phyloP scores from a whole-genome alignment of 2,797 vertebrate species.

The Martes flavigula region DNA sequence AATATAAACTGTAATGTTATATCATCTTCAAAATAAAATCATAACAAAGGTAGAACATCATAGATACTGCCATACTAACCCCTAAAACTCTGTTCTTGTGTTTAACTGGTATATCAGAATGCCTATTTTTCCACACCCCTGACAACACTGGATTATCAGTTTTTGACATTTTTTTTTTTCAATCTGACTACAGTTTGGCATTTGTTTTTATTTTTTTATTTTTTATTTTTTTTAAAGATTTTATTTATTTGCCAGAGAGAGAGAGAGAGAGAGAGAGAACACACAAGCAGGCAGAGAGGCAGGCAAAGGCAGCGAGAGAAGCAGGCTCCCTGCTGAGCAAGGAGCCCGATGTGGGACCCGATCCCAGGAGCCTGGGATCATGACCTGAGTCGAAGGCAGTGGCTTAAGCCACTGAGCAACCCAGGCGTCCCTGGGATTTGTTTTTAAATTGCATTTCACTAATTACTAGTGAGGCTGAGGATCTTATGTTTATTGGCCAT shows the following conservation, averaged over 20 bases:
- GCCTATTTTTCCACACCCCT: neutral
- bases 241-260: too few species aligned
- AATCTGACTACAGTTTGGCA: neutral
- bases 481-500: neutral
- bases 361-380: too few species aligned
- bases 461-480: neutral
- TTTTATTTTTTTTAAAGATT: too few species aligned
- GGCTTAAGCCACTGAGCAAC: too few species aligned
- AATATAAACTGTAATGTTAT: neutral
- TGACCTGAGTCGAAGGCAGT: too few species aligned
- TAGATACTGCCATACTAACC: neutral
- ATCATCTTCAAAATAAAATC: conserved; percentile 28
- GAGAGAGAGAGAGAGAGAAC: too few species aligned
- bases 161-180: neutral
- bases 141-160: neutral
- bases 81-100: neutral
- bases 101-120: neutral
- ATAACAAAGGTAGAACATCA: conserved; percentile 20
- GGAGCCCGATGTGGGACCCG: too few species aligned
- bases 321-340: too few species aligned
- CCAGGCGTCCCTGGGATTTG: too few species aligned
- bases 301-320: too few species aligned
- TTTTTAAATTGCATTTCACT: conserved; percentile 26
- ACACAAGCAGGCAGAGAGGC: too few species aligned
- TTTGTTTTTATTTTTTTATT: conserved; percentile 24